These are phyloP conservation scores for Amazona guildingii DNA, from an alignment of 2,113 vertebrate species.

Conservation along the genomic window DNA sequence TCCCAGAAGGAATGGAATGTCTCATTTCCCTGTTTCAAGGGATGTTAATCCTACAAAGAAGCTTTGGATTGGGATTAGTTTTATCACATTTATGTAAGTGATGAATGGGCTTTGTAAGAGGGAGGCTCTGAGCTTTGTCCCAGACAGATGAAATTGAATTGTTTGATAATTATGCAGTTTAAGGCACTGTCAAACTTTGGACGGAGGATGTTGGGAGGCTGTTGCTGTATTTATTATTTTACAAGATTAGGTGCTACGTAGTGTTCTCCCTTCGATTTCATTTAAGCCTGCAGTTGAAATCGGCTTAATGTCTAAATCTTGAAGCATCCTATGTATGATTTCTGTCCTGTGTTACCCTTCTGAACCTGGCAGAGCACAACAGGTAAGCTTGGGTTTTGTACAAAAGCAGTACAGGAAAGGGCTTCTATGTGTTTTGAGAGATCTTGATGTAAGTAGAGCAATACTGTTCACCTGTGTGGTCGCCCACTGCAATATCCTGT, in stretches of 20 bases:
- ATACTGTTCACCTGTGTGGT: neutral
- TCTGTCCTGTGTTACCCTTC: neutral
- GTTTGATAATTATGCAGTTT: conserved; percentile 14
- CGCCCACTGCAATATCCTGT: neutral
- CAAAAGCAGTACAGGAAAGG: accelerated
- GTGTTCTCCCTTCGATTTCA: neutral
- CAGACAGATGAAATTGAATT: conserved; percentile 38
- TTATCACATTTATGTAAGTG: conserved; percentile 59
- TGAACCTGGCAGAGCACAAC: neutral
- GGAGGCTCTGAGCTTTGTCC: conserved; percentile 25
- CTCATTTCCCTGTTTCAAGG: conserved; percentile 48
- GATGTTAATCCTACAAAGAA: conserved; percentile 50
- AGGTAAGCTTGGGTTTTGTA: neutral
- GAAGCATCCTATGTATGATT: neutral
- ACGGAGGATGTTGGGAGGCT: neutral
- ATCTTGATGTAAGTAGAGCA: no score
- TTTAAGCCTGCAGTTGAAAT: neutral
- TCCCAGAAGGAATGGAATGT: conserved; percentile 66
- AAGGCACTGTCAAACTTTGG: conserved; percentile 21
- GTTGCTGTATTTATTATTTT: neutral
- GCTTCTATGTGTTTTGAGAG: neutral
- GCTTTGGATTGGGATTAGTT: conserved; percentile 64
- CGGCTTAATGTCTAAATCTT: neutral
- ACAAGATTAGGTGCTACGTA: neutral
- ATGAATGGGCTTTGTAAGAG: conserved; percentile 51